Conservation (phyloP, 2,888 invertebrate species). For the Hypomecis punctinalis region DNA sequence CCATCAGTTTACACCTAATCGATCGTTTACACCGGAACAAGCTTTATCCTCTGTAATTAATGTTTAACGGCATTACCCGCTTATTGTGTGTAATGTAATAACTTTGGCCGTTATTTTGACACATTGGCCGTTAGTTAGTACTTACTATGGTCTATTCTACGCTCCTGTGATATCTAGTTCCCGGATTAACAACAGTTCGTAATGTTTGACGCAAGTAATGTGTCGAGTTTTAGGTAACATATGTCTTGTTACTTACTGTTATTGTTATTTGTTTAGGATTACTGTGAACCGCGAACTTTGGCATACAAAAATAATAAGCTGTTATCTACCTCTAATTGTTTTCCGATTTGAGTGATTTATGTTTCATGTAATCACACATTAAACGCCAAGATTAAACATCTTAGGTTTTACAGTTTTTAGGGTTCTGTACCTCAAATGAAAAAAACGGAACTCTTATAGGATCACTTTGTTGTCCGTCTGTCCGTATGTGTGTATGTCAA, state of each 20-base stretch:
- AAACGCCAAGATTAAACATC: too few relatives aligned
- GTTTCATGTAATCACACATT: neutral
- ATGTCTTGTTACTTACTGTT: neutral
- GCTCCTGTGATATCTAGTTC: constrained; percentile 38
- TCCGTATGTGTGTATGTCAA: too few relatives aligned
- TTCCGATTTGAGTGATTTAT: too few relatives aligned
- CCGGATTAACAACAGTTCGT: constrained; percentile 35
- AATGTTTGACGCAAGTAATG: constrained; percentile 31
- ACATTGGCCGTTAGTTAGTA: constrained; percentile 42
- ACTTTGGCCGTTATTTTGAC: constrained; percentile 55
- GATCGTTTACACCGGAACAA: constrained; percentile 27
- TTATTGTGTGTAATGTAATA: constrained; percentile 56
- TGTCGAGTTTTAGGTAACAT: constrained; percentile 14
- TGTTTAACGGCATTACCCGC: constrained; percentile 46
- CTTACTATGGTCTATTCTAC: constrained; percentile 3
- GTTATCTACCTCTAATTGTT: too few relatives aligned
- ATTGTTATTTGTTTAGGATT: neutral
- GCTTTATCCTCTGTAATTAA: constrained; percentile 46
- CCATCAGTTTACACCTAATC: constrained; percentile 23
- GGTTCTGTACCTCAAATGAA: too few relatives aligned
- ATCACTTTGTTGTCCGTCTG: too few relatives aligned
- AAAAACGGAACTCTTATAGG: too few relatives aligned
- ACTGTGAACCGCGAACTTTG: too few relatives aligned
- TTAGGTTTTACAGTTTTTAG: too few relatives aligned
- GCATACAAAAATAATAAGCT: too few relatives aligned